phyloP scores from a whole-genome alignment of 1,140 invertebrate species.

The Drosophila simulans region DNA sequence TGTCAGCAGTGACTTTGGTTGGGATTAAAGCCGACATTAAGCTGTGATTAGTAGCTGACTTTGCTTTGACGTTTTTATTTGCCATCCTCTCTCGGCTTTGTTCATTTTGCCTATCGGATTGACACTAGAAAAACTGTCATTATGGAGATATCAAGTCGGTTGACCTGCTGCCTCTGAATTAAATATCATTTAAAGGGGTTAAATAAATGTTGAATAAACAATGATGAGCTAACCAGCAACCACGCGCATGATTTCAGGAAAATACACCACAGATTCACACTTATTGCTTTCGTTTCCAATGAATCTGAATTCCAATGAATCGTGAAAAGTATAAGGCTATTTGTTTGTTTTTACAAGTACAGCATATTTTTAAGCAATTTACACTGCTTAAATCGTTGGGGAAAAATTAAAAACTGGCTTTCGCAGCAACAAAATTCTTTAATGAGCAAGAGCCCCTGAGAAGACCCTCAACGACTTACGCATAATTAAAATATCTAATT shows the following conservation, averaged over 20 bases:
- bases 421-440: conserved; percentile 6
- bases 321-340: too few relatives aligned
- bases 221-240: conserved; percentile 1
- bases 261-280: too few relatives aligned
- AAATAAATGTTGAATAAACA: conserved; percentile 26
- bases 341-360: too few relatives aligned
- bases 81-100: background rate
- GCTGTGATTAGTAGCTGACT: conserved; percentile 75
- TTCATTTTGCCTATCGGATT: conserved; percentile 16
- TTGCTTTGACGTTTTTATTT: conserved; percentile 35
- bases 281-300: background rate
- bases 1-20: conserved; percentile 66
- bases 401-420: background rate
- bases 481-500: conserved; percentile 49
- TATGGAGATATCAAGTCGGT: conserved; percentile 1
- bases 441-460: conserved; percentile 2
- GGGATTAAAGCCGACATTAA: conserved; percentile 73
- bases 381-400: too few relatives aligned
- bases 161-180: conserved; percentile 3
- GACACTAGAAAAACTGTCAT: conserved; percentile 10
- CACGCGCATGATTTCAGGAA: too few relatives aligned
- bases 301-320: background rate
- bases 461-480: conserved; percentile 23
- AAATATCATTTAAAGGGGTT: conserved; percentile 11
- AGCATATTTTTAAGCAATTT: too few relatives aligned